phyloP scores from a whole-genome alignment of 2,797 vertebrate genomes.

The Spinibarbus caldwelli region DNA sequence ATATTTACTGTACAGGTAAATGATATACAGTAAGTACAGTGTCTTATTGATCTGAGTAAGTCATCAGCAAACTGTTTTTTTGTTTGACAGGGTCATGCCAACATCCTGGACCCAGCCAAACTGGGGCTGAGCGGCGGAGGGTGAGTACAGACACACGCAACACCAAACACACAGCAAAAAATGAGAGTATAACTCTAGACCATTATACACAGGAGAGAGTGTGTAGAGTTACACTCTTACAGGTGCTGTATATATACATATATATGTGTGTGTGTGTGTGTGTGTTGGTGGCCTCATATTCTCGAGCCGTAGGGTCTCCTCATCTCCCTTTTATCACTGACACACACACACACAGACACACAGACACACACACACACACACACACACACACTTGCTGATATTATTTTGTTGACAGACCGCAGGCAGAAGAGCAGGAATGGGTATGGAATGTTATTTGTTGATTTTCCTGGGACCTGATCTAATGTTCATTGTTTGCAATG shows the following conservation, averaged over 20 bases:
- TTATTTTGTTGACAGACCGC: neutral
- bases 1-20: neutral
- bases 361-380: neutral
- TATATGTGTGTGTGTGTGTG: neutral
- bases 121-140: slow-evolving; percentile 85
- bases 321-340: slow-evolving; percentile 40
- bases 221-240: neutral
- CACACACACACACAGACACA: neutral
- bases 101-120: slow-evolving; percentile 86
- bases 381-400: neutral
- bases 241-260: neutral
- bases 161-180: neutral
- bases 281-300: neutral
- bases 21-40: slow-evolving; percentile 9
- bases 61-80: slow-evolving; percentile 45
- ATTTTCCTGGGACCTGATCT: slow-evolving; percentile 26
- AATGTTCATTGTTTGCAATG: slow-evolving; percentile 33
- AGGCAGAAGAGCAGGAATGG: neutral
- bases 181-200: neutral
- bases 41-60: neutral
- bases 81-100: slow-evolving; percentile 82
- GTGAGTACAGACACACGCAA: slow-evolving; percentile 77
- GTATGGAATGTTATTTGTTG: slow-evolving; percentile 7
- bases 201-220: neutral
- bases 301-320: neutral